Evolutionary conservation across 2,113 vertebrate genomes (phyloP).

Genomic region (Hippocampus comes): DNA sequence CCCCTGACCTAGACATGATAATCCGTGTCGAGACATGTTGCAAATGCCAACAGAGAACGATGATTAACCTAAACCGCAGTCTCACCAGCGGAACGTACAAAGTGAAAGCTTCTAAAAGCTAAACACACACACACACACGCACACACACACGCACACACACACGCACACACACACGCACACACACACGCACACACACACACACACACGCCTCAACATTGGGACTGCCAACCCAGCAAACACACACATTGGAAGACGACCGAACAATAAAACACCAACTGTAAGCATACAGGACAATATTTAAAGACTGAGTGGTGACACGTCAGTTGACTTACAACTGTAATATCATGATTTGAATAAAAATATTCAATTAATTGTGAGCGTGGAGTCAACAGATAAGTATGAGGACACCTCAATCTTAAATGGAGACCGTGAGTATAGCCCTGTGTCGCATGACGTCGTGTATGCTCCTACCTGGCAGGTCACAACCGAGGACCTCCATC

Average conservation of each 20-base stretch:
- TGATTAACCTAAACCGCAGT: slow-evolving; percentile 37
- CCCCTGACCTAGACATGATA: slow-evolving; percentile 68
- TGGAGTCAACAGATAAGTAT: too few species aligned
- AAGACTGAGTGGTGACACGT: background rate
- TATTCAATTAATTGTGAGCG: too few species aligned
- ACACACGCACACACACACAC: background rate
- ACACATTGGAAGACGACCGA: background rate
- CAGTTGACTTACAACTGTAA: too few species aligned
- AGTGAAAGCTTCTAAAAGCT: slow-evolving; percentile 5
- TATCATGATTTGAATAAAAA: too few species aligned
- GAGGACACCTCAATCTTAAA: background rate
- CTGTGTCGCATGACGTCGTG: too few species aligned
- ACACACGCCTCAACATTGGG: background rate
- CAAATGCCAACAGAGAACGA: slow-evolving; percentile 47
- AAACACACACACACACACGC: background rate
- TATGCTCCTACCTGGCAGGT: slow-evolving; percentile 84
- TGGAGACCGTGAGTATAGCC: background rate
- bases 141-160: too few species aligned
- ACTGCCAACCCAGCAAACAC: background rate
- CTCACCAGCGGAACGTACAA: background rate
- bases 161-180: too few species aligned
- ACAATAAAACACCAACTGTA: slow-evolving; percentile 6
- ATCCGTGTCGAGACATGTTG: slow-evolving; percentile 66
- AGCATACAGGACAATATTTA: background rate
- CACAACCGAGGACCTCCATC: slow-evolving; percentile 93